Base-by-base conservation (phyloP, 2,888 invertebrate genomes). In the Pyrocoelia pectoralis region DNA sequence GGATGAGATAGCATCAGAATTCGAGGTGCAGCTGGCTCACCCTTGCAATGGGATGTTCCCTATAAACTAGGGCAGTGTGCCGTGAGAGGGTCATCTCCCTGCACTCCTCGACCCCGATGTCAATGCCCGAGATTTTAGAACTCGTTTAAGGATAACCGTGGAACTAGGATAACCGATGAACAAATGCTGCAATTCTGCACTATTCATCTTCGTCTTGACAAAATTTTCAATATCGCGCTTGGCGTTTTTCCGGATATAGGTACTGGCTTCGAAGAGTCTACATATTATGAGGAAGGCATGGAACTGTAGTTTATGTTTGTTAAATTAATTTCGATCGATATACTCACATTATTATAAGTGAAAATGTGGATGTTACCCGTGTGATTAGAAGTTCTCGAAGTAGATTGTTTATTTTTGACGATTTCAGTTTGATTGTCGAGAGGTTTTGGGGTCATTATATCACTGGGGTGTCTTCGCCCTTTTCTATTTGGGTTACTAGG, bases 61-160 rank as follows among this genome's bases (percentile, higher is more conserved):
- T 69, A 68, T 66, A 72, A 79, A 77, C 71, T 79, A 73, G 80
- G 79, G 73, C 78, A 80, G 76, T 79, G 77, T 77, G 79, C 73
- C 80, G 72, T 71, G 72, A 69, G 70, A 67, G 65, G 67, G 68
- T 68, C 67, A 64, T 55, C 60, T 67, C 70, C 71, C 72, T 70
- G 65, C 70, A 63, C 58, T 61, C 66, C 68, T 66, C 68, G 66
- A 65, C 66, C 55, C 66, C 51, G 68, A 72, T 75, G 77, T 76
- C 76, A 77, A 75, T 72, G 76, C 66, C 74, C 76, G 71, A 61
- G 61, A 56, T 61, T 52, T 54, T 58, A 56, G 54, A 65, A 46
- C 61, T 61, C 54, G 65, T 65, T n/a, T 65, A 65, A 61, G 65
- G 61, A 61, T 65, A 64, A 64, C 59, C 64, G 55, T 63, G 53